Evolutionary conservation across 2,113 vertebrate genomes (phyloP).

Genomic region (Saccopteryx bilineata): DNA sequence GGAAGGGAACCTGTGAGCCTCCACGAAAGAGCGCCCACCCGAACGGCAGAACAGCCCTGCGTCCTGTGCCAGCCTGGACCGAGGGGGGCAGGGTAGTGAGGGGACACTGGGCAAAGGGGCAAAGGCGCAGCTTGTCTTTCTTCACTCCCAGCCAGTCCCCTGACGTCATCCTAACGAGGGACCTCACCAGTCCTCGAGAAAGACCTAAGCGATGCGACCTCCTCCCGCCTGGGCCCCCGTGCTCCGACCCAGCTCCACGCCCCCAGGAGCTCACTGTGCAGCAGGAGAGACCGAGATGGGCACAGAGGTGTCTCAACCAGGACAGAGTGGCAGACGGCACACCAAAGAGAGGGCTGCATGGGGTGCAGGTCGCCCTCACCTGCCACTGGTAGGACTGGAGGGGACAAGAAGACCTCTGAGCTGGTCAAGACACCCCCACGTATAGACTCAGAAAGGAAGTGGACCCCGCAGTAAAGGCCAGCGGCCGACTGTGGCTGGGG

Average conservation of each 20-base stretch:
- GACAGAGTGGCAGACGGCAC: no score
- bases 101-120: not conserved
- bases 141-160: not conserved
- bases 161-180: not conserved
- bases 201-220: not conserved
- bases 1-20: not conserved
- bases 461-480: not conserved
- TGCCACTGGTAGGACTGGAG: not conserved
- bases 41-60: not conserved
- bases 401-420: not conserved
- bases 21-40: not conserved
- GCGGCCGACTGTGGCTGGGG: fast-evolving
- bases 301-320: not conserved
- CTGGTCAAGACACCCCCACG: not conserved
- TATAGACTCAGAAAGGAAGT: not conserved
- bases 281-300: not conserved
- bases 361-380: fast-evolving
- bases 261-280: not conserved
- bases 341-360: fast-evolving
- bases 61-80: not conserved
- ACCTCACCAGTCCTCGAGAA: not conserved
- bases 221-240: fast-evolving
- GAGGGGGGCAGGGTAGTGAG: not conserved
- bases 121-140: not conserved
- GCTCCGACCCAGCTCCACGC: not conserved